Percentiles rank a stretch among this genome's conserved stretches.
These are phyloP conservation scores for Hypotaenidia philippensis DNA, from an alignment of 2,797 vertebrate species.

Conservation along the genomic window DNA sequence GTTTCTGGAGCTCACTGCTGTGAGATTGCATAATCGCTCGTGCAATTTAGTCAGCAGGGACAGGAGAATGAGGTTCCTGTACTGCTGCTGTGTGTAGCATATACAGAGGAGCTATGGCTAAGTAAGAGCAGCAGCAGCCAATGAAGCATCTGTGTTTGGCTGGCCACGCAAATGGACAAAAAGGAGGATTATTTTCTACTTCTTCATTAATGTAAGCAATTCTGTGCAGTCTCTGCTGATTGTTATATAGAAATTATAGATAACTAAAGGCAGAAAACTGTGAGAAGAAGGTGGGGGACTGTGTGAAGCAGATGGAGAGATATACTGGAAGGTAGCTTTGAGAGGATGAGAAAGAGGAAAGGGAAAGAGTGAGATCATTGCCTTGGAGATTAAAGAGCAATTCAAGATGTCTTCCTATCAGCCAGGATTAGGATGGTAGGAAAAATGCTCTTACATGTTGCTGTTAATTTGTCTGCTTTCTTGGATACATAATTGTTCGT, in stretches of 20 bases:
- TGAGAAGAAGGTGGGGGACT: not conserved
- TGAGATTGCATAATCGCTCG: not conserved
- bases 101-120: not conserved
- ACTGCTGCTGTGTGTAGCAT: not conserved
- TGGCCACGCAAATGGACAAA: not conserved
- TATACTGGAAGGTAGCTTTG: not conserved
- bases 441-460: not conserved
- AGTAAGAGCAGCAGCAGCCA: not conserved
- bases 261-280: not conserved
- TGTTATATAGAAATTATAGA: not conserved
- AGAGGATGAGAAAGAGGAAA: not conserved
- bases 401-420: not conserved
- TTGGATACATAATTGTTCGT: not conserved
- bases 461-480: not conserved
- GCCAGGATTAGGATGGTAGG: not conserved
- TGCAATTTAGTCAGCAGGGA: not conserved
- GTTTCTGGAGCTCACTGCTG: constrained; percentile 4
- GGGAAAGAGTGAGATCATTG: not conserved
- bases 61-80: not conserved
- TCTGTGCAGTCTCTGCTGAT: not conserved
- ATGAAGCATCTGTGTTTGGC: not conserved
- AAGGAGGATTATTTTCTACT: not conserved
- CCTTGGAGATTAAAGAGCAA: not conserved
- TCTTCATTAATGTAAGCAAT: not conserved
- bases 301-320: not conserved